These are phyloP conservation scores for Paracanthobrama guichenoti DNA, from an alignment of 2,113 vertebrate species.

Conservation along the genomic window DNA sequence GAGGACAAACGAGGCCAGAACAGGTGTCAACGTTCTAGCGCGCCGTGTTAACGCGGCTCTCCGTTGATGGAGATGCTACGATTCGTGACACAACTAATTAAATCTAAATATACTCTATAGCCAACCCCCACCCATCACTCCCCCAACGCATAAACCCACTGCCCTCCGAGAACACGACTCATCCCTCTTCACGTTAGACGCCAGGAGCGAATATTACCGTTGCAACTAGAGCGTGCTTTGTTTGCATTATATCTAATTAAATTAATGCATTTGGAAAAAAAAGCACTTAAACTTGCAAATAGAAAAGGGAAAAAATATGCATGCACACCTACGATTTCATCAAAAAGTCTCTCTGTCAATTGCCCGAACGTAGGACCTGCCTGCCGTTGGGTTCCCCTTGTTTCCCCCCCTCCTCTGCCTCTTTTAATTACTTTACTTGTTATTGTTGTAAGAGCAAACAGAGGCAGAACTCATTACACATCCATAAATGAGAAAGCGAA, in stretches of 20 bases:
- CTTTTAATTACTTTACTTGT: constrained; percentile 80
- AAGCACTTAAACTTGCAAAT: constrained; percentile 41
- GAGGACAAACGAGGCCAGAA: constrained; percentile 65
- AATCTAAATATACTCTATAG: constrained; percentile 70
- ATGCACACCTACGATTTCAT: constrained; percentile 49
- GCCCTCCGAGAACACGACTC: constrained; percentile 12
- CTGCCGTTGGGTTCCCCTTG: constrained; percentile 6
- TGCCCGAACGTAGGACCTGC: constrained; percentile 61
- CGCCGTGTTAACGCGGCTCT: constrained; percentile 61
- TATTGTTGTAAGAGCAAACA: constrained; percentile 76
- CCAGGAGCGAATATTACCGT: constrained; percentile 50
- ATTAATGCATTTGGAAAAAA: constrained; percentile 56
- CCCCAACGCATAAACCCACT: constrained; percentile 33
- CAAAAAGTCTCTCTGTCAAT: constrained; percentile 57
- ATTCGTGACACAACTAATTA: constrained; percentile 70
- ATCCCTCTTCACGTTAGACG: constrained; percentile 19
- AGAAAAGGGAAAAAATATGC: constrained; percentile 38
- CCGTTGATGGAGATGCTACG: constrained; percentile 61
- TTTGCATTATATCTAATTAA: constrained; percentile 61
- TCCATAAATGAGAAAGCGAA: constrained; percentile 73
- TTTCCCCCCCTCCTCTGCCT: constrained; percentile 39
- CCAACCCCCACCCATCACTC: constrained; percentile 42
- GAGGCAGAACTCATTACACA: constrained; percentile 77
- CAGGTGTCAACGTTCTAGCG: constrained; percentile 68
- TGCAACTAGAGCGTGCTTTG: constrained; percentile 38